Percentiles rank a stretch among this genome's conserved stretches.
Evolutionary conservation across 2,113 vertebrate species (phyloP).

Genomic region (Tyrannus savana): DNA sequence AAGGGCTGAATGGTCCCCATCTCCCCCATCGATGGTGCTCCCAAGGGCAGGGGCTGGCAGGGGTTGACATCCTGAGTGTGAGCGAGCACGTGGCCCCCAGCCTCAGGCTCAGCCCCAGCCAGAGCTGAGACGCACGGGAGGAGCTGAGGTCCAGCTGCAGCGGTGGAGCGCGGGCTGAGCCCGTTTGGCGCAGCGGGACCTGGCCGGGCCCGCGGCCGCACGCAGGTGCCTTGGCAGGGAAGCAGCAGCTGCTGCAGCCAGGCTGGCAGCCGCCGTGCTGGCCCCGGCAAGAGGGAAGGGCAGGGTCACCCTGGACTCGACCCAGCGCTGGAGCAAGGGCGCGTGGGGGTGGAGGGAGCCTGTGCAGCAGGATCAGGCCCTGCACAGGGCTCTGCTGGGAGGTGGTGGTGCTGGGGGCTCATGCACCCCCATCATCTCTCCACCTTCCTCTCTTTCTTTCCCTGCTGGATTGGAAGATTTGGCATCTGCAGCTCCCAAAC

Average conservation of each 20-base stretch:
- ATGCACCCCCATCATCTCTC: neutral
- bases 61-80: rapidly evolving
- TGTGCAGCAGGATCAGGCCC: neutral
- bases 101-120: neutral
- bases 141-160: neutral
- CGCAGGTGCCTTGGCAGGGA: constrained; percentile 40
- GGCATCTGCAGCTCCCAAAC: neutral
- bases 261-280: neutral
- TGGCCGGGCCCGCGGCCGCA: neutral
- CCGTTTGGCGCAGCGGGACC: neutral
- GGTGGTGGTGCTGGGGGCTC: neutral
- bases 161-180: neutral
- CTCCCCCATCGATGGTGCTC: rapidly evolving
- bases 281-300: neutral
- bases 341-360: neutral
- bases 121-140: neutral
- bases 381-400: neutral
- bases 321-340: neutral
- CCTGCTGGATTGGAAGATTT: constrained; percentile 2
- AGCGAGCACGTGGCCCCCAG: neutral
- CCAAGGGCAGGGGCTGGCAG: neutral
- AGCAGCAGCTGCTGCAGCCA: neutral
- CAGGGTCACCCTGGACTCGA: neutral
- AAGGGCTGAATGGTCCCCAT: neutral
- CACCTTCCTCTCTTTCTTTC: neutral